Conservation (phyloP, 2,888 invertebrate species). For the Hypomecis punctinalis region DNA sequence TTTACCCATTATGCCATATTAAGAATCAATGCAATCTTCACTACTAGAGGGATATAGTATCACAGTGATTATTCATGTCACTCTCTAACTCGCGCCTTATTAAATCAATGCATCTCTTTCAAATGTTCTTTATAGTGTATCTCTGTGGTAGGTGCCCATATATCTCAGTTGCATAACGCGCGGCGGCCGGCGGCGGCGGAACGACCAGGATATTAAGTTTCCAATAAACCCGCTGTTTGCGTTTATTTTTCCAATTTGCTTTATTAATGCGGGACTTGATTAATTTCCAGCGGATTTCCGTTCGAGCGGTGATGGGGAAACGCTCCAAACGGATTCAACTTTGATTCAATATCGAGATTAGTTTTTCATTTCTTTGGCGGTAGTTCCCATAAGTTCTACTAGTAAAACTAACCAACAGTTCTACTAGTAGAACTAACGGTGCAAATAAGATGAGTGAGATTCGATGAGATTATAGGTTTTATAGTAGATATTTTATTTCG, state of each 20-base stretch:
- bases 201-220: conserved; percentile 57
- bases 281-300: conserved; percentile 33
- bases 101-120: too few relatives aligned
- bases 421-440: neutral
- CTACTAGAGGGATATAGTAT: too few relatives aligned
- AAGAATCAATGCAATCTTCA: too few relatives aligned
- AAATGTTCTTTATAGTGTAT: too few relatives aligned
- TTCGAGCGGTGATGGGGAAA: conserved; percentile 14
- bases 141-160: too few relatives aligned
- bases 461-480: too few relatives aligned
- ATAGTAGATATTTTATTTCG: too few relatives aligned
- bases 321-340: conserved; percentile 12
- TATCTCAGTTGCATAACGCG: neutral
- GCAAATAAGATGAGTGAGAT: neutral
- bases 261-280: conserved; percentile 37
- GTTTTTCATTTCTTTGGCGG: conserved; percentile 7
- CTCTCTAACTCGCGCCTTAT: too few relatives aligned
- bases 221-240: conserved; percentile 49
- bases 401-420: neutral
- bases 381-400: neutral
- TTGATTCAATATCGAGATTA: conserved; percentile 10
- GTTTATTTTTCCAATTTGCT: conserved; percentile 42
- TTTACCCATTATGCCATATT: too few relatives aligned
- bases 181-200: neutral
- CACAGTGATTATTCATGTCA: too few relatives aligned